Percentiles rank a stretch among this genome's conserved stretches.
These are phyloP conservation scores for Noctua janthe DNA, from an alignment of 2,888 invertebrate genomes.

Conservation along the genomic window DNA sequence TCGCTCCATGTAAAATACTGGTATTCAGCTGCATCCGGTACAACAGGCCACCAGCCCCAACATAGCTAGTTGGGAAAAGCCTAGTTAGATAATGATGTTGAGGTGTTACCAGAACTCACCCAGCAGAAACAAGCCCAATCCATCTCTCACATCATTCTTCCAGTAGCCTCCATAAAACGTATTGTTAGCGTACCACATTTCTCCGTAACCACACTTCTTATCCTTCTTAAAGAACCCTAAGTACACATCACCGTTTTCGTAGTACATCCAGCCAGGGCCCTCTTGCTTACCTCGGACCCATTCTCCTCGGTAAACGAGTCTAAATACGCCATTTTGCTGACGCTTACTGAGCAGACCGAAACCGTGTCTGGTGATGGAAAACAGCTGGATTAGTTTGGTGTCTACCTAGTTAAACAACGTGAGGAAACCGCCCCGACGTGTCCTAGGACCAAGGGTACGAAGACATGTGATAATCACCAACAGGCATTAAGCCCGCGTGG, in stretches of 20 bases:
- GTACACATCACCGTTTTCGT: slow-evolving; percentile 90
- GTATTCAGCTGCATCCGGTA: background rate
- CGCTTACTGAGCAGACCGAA: slow-evolving; percentile 89
- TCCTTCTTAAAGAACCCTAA: slow-evolving; percentile 90
- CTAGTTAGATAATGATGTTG: background rate
- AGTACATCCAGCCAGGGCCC: slow-evolving; percentile 90
- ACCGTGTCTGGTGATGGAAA: slow-evolving; percentile 84
- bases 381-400: background rate
- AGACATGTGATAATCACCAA: background rate
- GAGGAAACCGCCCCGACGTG: background rate
- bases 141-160: slow-evolving; percentile 85
- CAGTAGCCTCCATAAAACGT: slow-evolving; percentile 92
- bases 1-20: background rate
- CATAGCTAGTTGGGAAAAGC: background rate
- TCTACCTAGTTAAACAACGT: background rate
- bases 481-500: background rate
- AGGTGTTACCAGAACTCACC: slow-evolving; percentile 73
- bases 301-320: slow-evolving; percentile 90
- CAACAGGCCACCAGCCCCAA: background rate
- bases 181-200: slow-evolving; percentile 91
- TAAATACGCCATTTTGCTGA: slow-evolving; percentile 82
- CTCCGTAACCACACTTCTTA: slow-evolving; percentile 90
- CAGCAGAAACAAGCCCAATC: slow-evolving; percentile 89
- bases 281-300: slow-evolving; percentile 91
- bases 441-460: background rate